Base-by-base conservation (phyloP, 2,888 invertebrate species). In the Pherbina coryleti region DNA sequence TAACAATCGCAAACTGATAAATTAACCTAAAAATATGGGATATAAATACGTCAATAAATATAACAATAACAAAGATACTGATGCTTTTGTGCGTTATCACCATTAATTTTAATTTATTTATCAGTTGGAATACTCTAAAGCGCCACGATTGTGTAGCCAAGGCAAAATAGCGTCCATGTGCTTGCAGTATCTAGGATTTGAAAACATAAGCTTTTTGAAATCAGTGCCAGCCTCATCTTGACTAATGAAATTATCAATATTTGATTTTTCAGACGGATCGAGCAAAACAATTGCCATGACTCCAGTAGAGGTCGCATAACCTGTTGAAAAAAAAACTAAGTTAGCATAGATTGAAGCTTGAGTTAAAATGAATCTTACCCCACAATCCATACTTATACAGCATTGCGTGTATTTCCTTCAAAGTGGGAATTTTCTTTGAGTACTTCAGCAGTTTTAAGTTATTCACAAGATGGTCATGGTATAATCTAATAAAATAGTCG, bases 401-500 rank as follows among this genome's bases (percentile, higher is more conserved):
- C 80, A 84, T 81, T 4, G 79, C 79, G 22, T 89, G 87, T 28
- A 89, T 81, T 69, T 88, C 86, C 25, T 80, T 74, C 2, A 89
- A 75, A 14, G 84, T 82, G 25, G 88, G 89, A 22, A 87, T 69
- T 69, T 81, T 81, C 60, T 82, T 80, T 0, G 82, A 62, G 77
- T 86, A 89, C 25, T 84, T 84, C 4, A 89, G 79, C 3, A 87
- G 60, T 3, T 83, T 81, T 4, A 89, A 81, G 76, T 86, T 82
- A 5, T 83, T 79, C 1, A 84, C 81, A n/a, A 89, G 81, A 17
- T 87, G 78, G 22, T 82, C 82, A 44, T 88, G 86, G 75, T 89
- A 89, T 73, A 82, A 86, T 53, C 86, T 84, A 5, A 89, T 81
- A 2, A 89, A 85, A 74, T 83, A 85, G 37, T 89, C 89, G 55